Base-by-base conservation (phyloP, 2,113 vertebrate genomes). In the Syrmaticus mikado region DNA sequence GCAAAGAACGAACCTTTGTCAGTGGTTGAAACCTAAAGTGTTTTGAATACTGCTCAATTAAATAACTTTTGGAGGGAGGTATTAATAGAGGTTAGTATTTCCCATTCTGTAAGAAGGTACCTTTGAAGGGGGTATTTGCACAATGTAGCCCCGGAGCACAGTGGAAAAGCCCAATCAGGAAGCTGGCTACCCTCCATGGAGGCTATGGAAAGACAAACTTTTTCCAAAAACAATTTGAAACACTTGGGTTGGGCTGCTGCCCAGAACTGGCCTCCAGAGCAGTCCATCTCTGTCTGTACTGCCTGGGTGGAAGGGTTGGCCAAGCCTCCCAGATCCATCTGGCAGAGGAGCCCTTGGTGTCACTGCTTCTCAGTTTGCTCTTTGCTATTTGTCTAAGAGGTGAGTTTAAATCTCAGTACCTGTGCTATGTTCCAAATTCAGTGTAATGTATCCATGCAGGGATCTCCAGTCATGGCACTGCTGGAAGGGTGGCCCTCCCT, bases 11-110 rank as follows among this genome's bases (percentile, higher is more conserved):
- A 70, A 75, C 46, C 62, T 86, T 79, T 80, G 57, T 80, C 72
- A 24, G 57, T 71, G 40, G 50, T 45, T 90, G 52, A 80, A 92
- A 43, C 25, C 67, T 70, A 0, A 75, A 22, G 73, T 75, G 61
- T 86, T 79, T 75, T 68, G 61, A 85, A 41, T 27, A 5, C 71
- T 15, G 12, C 72, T 85, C 62, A 76, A 50, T 24, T 43, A 21
- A 28, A 68, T 68, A 67, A 15, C 13, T 85, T 94, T 64, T 21
- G 11, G 46, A 73, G 65, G 65, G 57, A 14, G 9, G 24, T 62
- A 68, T 92, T 89, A 78, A 64, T 64, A 67, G 81, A 89, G 60
- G n/a, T 58, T 85, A 62, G 64, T 46, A 64, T 85, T 77, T 82
- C 41, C 46, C 25, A 34, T 82, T 89, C 53, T 85, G 17, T 64